Evolutionary conservation across 1,140 invertebrate species (phyloP).

Genomic region (Conopomorpha cramerella): DNA sequence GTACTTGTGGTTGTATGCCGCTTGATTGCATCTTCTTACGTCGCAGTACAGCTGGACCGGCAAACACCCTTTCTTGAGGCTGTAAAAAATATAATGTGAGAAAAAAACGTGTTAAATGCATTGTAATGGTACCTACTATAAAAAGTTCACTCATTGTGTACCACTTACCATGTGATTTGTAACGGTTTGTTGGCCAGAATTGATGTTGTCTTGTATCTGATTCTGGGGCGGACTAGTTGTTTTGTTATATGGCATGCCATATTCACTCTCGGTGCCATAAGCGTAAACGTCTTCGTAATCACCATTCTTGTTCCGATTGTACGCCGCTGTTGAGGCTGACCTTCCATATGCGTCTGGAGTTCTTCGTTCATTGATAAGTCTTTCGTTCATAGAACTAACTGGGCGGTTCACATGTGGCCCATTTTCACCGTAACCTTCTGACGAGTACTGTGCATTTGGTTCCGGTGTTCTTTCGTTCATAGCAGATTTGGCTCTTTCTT

Average conservation of each 20-base stretch:
- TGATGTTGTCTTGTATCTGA: constrained; percentile 25
- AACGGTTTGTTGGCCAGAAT: constrained; percentile 34
- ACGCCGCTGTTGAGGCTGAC: constrained; percentile 58
- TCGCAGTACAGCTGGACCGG: constrained; percentile 40
- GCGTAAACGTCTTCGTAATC: constrained; percentile 83
- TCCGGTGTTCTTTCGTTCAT: constrained; percentile 27
- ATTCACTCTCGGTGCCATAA: constrained; percentile 26
- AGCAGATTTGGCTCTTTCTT: constrained; percentile 11
- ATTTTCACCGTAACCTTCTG: too few relatives aligned
- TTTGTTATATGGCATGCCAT: constrained; percentile 26
- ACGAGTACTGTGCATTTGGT: too few relatives aligned
- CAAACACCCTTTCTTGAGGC: constrained; percentile 44
- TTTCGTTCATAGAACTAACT: constrained; percentile 29
- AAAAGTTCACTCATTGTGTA: too few relatives aligned
- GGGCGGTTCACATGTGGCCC: too few relatives aligned
- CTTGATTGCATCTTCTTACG: constrained; percentile 53
- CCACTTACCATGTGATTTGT: too few relatives aligned
- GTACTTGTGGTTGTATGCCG: constrained; percentile 58
- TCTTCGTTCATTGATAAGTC: constrained; percentile 65
- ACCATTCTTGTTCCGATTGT: constrained; percentile 56
- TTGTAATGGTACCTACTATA: too few relatives aligned
- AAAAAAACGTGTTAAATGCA: too few relatives aligned
- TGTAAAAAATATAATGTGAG: constrained; percentile 29
- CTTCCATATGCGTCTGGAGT: constrained; percentile 83
- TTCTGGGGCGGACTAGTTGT: constrained; percentile 31